These are phyloP conservation scores for Orthonyx spaldingii DNA, from an alignment of 2,113 vertebrate genomes.

Conservation along the genomic window DNA sequence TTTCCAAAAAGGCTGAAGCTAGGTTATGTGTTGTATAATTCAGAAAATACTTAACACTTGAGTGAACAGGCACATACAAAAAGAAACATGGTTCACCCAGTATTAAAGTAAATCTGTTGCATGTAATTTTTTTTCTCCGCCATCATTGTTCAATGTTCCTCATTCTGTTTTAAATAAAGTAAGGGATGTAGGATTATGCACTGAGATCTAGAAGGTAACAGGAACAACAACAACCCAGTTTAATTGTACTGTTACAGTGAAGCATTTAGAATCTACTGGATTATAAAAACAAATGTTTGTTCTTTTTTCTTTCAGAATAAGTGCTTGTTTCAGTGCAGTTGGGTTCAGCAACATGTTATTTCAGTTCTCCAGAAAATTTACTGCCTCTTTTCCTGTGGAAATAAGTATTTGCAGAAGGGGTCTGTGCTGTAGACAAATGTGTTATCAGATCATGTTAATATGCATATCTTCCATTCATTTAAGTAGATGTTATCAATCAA, in stretches of 20 bases:
- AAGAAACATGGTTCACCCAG: not conserved
- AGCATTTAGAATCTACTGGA: not conserved
- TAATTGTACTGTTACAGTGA: not conserved
- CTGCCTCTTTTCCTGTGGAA: not conserved
- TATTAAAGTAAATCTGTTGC: not conserved
- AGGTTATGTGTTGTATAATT: slow-evolving; percentile 43
- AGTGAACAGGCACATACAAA: not conserved
- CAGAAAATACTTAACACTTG: slow-evolving; percentile 27
- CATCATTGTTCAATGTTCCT: not conserved
- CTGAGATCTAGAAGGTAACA: not conserved
- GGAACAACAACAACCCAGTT: not conserved
- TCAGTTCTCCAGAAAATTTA: not conserved
- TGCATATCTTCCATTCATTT: not conserved
- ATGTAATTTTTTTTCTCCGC: not conserved
- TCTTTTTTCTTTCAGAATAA: not conserved
- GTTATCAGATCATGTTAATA: not conserved
- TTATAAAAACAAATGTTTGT: not conserved
- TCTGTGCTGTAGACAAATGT: not conserved
- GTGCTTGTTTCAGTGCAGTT: not conserved
- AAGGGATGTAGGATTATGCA: not conserved
- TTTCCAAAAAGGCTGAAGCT: slow-evolving; percentile 4
- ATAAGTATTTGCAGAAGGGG: not conserved
- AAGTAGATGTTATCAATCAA: not conserved
- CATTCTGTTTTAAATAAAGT: not conserved
- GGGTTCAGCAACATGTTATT: not conserved